Conservation (phyloP, 2,888 invertebrate genomes). For the Tetranychus truncatus region DNA sequence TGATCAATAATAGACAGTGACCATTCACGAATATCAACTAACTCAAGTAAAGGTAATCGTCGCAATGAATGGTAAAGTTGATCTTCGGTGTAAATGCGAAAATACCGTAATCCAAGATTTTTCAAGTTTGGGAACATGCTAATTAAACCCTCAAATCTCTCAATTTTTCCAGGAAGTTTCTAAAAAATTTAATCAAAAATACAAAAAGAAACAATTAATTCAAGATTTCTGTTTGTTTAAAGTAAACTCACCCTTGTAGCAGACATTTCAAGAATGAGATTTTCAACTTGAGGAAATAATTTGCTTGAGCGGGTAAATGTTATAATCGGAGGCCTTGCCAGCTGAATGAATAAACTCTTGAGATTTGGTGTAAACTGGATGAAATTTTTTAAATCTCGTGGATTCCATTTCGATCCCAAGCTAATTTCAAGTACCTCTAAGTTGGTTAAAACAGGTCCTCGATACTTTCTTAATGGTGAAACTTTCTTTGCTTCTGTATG, state of each 20-base stretch:
- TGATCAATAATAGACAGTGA: neutral
- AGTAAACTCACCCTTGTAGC: neutral
- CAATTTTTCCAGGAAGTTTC: neutral
- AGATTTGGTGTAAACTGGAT: neutral
- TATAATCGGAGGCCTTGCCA: neutral
- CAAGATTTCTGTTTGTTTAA: neutral
- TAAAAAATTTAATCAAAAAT: neutral
- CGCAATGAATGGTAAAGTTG: neutral
- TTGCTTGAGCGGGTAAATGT: neutral
- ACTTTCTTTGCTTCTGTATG: neutral
- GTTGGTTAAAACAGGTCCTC: neutral
- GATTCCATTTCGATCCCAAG: neutral
- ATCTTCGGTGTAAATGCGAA: neutral
- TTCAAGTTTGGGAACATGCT: neutral
- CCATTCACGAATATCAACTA: neutral
- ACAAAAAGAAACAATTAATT: too few species aligned
- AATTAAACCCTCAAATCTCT: neutral
- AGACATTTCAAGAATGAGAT: neutral
- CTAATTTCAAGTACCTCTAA: neutral
- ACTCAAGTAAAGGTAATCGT: neutral
- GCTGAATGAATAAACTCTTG: neutral
- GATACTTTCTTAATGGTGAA: neutral
- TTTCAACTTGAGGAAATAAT: neutral
- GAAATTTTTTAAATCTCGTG: neutral
- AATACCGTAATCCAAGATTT: neutral